Base-by-base conservation (phyloP, 2,113 vertebrate genomes). In the Ursus arctos region DNA sequence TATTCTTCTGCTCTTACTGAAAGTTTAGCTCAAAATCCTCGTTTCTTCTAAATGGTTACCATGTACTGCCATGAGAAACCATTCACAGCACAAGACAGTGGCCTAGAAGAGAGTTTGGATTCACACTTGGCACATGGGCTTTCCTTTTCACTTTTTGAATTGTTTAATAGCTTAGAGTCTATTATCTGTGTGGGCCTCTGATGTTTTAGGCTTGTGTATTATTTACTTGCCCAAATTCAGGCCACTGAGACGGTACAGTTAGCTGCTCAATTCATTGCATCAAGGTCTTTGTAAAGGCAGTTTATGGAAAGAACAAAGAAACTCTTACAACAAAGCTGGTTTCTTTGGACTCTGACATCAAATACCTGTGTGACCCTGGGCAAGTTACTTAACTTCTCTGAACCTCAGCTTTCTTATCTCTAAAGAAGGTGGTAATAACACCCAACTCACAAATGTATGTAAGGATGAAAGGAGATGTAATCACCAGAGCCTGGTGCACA, bases 111-210 rank as follows among this genome's bases (percentile, higher is more conserved):
- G 22, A 74, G 3, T 76, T 76, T 67, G 47, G 22, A 76, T 40
- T 89, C 65, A 40, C 7, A 67, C 57, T 7, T 40, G 67, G 2
- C 22, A 47, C 31, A 43, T 2, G 2, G 31, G 57, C 40, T 31
- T 91, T 80, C 7, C 53, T 85, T 89, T 71, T 47, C 22, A 94
- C 43, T 88, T 92, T 93, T 51, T 43, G 65, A 55, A 82, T 96
- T 36, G 0, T 91, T 91, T 67, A 65, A n/a, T 49, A 77, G 43
- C 51, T 94, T 59, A 72, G 33, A 59, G 24, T 74, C 59, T 80
- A 10, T 31, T 94, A 24, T 76, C 72, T 69, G 31, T 36, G 12
- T 36, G 9, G 33, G 53, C 1, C 13, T 19, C 28, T 12, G 21
- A 57, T 84, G 19, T 76, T 77, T 77, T 87, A 87, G 6, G 69